phyloP scores from a whole-genome alignment of 2,888 invertebrate genomes.

The Acanthosepion pharaonis region DNA sequence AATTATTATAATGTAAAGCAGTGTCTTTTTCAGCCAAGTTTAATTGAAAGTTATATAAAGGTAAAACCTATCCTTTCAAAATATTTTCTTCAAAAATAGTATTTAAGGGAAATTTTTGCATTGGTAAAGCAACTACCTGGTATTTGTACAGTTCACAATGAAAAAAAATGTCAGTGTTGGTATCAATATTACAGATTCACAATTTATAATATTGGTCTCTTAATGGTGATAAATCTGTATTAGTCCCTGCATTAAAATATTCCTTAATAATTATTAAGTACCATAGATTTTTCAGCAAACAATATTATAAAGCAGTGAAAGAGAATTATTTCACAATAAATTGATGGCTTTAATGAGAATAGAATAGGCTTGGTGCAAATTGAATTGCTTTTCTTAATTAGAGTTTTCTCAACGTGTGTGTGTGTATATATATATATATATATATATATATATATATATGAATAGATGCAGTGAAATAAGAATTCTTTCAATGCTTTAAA shows the following conservation, averaged over 20 bases:
- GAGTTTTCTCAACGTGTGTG: background rate
- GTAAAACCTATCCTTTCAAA: background rate
- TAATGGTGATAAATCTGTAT: background rate
- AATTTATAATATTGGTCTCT: background rate
- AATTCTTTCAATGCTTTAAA: background rate
- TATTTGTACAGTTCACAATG: background rate
- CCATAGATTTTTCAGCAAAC: background rate
- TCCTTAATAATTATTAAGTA: background rate
- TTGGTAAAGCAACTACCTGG: background rate
- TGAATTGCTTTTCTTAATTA: background rate
- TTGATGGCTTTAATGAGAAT: background rate
- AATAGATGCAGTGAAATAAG: background rate
- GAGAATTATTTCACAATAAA: background rate
- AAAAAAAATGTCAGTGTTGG: background rate
- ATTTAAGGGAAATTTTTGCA: background rate
- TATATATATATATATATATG: background rate
- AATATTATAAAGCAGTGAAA: background rate
- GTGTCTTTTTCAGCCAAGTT: background rate
- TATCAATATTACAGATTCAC: background rate
- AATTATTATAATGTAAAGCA: background rate
- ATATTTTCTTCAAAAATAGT: background rate
- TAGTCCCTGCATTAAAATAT: background rate
- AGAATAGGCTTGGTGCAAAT: background rate
- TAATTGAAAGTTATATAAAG: background rate
- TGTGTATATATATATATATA: fast-evolving